Conservation (phyloP, 2,797 vertebrate genomes). For the Pipistrellus kuhlii region DNA sequence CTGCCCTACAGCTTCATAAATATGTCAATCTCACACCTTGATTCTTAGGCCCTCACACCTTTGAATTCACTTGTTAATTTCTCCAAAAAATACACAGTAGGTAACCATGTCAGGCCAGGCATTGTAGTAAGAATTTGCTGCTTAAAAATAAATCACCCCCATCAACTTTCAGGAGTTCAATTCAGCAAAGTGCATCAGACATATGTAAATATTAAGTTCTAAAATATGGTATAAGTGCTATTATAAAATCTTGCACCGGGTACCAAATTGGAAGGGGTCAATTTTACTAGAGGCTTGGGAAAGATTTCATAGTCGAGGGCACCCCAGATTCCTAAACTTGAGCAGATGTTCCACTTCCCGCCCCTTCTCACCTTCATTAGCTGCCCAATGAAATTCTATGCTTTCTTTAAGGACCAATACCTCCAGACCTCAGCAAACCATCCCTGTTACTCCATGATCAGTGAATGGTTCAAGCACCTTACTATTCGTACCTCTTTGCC, state of each 20-base stretch:
- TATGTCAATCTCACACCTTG: neutral
- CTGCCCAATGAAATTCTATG: neutral
- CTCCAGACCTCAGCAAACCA: conserved; percentile 5
- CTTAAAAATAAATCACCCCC: conserved; percentile 37
- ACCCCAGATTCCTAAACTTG: neutral
- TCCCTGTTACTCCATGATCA: neutral
- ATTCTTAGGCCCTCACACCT: neutral
- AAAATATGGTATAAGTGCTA: neutral
- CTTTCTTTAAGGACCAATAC: neutral
- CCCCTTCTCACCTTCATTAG: neutral
- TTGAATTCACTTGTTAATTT: conserved; percentile 15
- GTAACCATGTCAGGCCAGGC: neutral
- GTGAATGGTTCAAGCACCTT: neutral
- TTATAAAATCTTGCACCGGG: neutral
- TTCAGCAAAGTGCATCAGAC: neutral
- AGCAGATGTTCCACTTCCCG: neutral
- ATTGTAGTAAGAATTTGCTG: neutral
- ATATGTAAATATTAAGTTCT: conserved; percentile 2
- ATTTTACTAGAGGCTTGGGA: conserved; percentile 1
- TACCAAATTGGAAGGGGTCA: neutral
- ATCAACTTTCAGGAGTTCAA: neutral
- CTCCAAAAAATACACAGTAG: neutral
- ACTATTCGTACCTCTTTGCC: neutral
- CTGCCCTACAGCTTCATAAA: neutral
- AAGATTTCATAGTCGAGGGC: neutral